Evolutionary conservation across 2,888 invertebrate species (phyloP), one percentile per base, ranked within the genome.

Genomic region (Hemicrepidius hirtus): DNA sequence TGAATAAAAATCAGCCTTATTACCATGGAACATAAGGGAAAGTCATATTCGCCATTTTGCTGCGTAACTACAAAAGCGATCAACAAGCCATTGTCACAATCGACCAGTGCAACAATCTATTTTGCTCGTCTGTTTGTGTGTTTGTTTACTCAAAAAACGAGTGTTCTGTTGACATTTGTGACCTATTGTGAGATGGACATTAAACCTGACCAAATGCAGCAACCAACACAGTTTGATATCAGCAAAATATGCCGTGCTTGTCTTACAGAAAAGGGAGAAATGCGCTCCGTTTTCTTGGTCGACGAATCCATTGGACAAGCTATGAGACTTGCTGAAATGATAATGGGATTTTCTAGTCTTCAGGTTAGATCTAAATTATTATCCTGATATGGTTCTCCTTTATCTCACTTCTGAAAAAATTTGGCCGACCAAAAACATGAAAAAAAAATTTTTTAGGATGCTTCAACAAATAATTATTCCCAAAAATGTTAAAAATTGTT

Each of bases 171-270:
- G 77, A 79, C 80, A 73, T 76, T 72, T 74, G 65, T 75, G 70
- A 65, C 32, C 71, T 60, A 69, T 67, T 21, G 57, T 62, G 70
- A 79, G 64, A 85, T 85, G 84, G 84, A 85, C 77, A 80, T 84
- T 74, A 85, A 85, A 80, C 75, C 80, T 64, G 82, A 84, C 77
- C 75, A 80, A 69, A 80, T 75, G 83, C 68, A 80, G 76, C 76
- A 76, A 73, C 76, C 77, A 72, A 65, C 77, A 71, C 77, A 79
- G 69, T 81, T 86, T 71, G 86, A 87, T 79, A 79, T 88, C 50
- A 85, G 82, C 71, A 87, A 87, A 82, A 86, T 88, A 68, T 88
- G 88, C 79, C 83, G 88, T 49, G 83, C 87, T 46, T 88, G 88
- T 78, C 81, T 88, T 63, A 84, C 85, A 21, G 86, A 85, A 79